Evolutionary conservation across 2,113 vertebrate species (phyloP), one percentile per base, ranked within the genome.

Genomic region (Pica pica): DNA sequence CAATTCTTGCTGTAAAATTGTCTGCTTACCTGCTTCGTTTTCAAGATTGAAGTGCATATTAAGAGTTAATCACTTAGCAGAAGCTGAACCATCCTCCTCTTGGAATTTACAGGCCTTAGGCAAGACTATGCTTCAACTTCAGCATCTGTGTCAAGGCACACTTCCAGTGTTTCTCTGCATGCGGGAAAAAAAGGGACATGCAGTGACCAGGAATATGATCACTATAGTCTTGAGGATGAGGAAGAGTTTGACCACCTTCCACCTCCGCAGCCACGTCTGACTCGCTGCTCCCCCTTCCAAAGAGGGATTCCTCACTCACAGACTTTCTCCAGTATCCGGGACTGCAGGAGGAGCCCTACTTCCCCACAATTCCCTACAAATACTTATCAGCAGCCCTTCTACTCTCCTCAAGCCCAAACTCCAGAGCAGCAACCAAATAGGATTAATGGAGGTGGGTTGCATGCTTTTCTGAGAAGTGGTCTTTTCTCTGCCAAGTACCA

Each of bases 71-170:
- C 16, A 17, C 50, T 57, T 80, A 24, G 18, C 47, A 87, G 76
- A 75, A 96, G 73, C 56, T 27, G 8, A 95, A 67, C 90, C 56
- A 28, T 70, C 42, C 37, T 93, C 57, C 46, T 63, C 44, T 93
- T 80, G 63, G 65, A 33, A 96, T 95, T 92, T 89, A 15, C 61
- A 99, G 99, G 99, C 97, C 99, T 99, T 82, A 98, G 99, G 83
- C 99, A 99, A 98, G 99, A 99, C 96, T 99, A 99, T 65, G 99
- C 99, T 94, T 99, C 99, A 64, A 99, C 99, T 90, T 99, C 99
- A 73, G 98, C 98, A 46, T 99, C 99, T 18, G 97, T 97, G 74
- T 98, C 99, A 73, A 98, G 98, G 69, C 98, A 99, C 89, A 99
- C 98, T 89, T 99, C 99, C 65, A 99, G 97, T 63, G 97, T 99